Evolutionary conservation across 2,888 invertebrate genomes (phyloP), one percentile per base, ranked within the genome.

Genomic region (Oscheius sp.): DNA sequence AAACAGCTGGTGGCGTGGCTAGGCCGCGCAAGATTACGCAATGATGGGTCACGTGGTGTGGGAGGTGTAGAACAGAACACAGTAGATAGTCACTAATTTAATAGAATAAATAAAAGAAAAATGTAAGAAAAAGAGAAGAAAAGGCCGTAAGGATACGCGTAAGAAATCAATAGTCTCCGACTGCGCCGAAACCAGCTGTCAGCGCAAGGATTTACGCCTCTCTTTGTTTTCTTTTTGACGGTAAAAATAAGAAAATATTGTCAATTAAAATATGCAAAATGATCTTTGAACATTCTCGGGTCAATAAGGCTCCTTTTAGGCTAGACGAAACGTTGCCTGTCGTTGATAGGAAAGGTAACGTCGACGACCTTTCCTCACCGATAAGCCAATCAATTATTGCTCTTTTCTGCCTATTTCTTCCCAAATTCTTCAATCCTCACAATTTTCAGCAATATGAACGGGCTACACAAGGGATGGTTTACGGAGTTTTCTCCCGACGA

Each of bases 381-480:
- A 61, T 61, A 61, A 68, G 68, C 16, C 16, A 29, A 68, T 53
- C 68, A 35, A 29, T 56, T 56, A 18, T n/a, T 13, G 25, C 66
- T 66, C 52, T 12, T 64, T 25, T 49, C 25, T 45, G 25, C 16
- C 64, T 18, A n/a, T 49, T 23, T 25, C 7, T 56, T 27, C 9
- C 18, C 35, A 35, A 35, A 61, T 43, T n/a, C 18, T 35, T 21
- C n/a, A 18, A 53, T n/a, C 18, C 5, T 35, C 35, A 35, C 3
- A 35, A 9, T 64, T 46, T 66, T 27, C 29, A 41, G 52, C 29
- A 18, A 64, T 45, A 94, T 94, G 94, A 91, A 94, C 89, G 89
- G 89, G 59, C 88, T 95, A 73, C 91, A 93, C 86, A 94, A 90
- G 43, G 90, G 94, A 78, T 98, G 97, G 97, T 98, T 95, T 89